phyloP scores from a whole-genome alignment of 64 coral and sea anemone species.

The Exaiptasia diaphana region DNA sequence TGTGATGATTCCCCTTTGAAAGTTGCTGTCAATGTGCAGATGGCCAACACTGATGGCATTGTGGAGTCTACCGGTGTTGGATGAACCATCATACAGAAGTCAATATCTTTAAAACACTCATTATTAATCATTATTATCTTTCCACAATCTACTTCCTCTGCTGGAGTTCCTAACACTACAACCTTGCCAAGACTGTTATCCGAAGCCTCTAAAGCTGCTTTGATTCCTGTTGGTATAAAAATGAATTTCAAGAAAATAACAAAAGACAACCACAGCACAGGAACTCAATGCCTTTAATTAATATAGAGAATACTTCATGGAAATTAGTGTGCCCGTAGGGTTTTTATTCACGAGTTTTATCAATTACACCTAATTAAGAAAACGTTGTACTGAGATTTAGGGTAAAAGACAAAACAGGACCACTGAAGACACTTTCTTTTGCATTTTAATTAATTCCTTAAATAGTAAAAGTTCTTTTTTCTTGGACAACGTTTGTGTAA shows the following conservation, averaged over 20 bases:
- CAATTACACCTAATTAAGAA: too few species aligned
- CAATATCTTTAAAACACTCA: slow-evolving; percentile 80
- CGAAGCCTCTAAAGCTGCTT: slow-evolving; percentile 24
- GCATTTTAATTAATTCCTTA: too few species aligned
- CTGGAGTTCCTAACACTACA: slow-evolving; percentile 77
- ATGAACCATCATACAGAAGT: slow-evolving; percentile 87
- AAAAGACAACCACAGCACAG: too few species aligned
- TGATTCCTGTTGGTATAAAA: slow-evolving; percentile 14
- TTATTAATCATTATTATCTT: slow-evolving; percentile 78
- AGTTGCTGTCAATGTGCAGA: slow-evolving; percentile 23
- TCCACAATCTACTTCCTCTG: slow-evolving; percentile 73
- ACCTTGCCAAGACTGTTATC: slow-evolving; percentile 26
- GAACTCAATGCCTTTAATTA: too few species aligned
- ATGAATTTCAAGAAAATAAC: neutral
- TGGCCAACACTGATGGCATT: slow-evolving; percentile 16
- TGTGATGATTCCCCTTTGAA: slow-evolving; percentile 60
- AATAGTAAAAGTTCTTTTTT: too few species aligned
- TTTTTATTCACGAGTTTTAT: too few species aligned
- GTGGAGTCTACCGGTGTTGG: slow-evolving; percentile 50
- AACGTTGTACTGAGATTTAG: too few species aligned
- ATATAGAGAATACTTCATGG: too few species aligned
- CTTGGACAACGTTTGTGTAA: too few species aligned
- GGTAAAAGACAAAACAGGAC: too few species aligned
- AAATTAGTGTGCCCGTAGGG: too few species aligned
- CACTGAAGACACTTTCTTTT: too few species aligned